Evolutionary conservation across 2,113 vertebrate species (phyloP).

Genomic region (Xiphorhynchus elegans): DNA sequence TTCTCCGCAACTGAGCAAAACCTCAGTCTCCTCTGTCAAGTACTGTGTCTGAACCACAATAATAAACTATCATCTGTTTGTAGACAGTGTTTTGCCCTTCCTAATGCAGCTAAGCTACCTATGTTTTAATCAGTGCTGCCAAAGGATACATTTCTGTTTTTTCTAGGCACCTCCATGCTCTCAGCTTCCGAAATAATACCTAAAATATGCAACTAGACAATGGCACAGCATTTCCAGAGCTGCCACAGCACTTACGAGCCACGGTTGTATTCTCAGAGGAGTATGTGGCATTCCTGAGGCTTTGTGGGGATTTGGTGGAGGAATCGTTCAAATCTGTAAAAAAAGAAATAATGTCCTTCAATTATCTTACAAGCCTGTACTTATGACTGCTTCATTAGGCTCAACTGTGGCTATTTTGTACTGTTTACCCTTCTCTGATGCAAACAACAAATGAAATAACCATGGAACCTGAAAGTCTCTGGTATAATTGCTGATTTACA

Average conservation of each 20-base stretch:
- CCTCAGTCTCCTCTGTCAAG: slow-evolving; percentile 17
- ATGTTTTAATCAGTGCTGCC: not conserved
- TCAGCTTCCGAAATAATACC: not conserved
- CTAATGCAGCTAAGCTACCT: not conserved
- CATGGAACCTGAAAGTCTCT: not conserved
- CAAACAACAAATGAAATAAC: not conserved
- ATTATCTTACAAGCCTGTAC: not conserved
- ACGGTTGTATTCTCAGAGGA: not conserved
- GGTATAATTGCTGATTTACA: not conserved
- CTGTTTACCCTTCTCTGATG: not conserved
- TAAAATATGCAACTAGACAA: not conserved
- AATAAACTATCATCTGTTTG: not conserved
- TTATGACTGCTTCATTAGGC: not conserved
- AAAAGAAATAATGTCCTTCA: not conserved
- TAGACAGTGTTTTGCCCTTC: not conserved
- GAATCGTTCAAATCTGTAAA: not conserved
- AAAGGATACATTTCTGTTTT: not conserved
- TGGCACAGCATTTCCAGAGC: not conserved
- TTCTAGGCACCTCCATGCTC: not conserved
- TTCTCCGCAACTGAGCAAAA: not conserved
- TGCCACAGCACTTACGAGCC: not conserved
- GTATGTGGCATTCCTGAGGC: not conserved
- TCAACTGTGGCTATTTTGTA: not conserved
- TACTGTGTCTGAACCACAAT: slow-evolving; percentile 3
- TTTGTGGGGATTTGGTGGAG: not conserved